phyloP scores from a whole-genome alignment of 2,888 invertebrate genomes.

The Spilosoma lubricipeda region DNA sequence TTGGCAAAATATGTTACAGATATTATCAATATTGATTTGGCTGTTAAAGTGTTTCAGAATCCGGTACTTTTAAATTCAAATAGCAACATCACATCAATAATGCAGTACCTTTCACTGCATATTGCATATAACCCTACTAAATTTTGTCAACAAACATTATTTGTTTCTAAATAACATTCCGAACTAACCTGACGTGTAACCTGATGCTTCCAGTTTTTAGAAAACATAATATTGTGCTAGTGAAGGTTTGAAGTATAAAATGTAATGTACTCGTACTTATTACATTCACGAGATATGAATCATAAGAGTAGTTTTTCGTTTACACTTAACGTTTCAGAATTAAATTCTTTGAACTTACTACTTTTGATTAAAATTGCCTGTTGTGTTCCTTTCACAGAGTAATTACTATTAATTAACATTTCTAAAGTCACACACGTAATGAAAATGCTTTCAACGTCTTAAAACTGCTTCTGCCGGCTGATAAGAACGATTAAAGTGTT shows the following conservation, averaged over 20 bases:
- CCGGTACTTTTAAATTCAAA: background rate
- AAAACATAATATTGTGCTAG: background rate
- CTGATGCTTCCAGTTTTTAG: background rate
- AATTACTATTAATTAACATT: conserved; percentile 44
- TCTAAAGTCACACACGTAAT: conserved; percentile 29
- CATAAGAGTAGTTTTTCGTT: conserved; percentile 34
- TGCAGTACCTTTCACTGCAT: no score
- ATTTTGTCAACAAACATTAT: background rate
- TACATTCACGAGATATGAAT: conserved; percentile 18
- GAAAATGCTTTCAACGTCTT: conserved; percentile 19
- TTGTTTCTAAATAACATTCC: background rate
- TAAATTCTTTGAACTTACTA: conserved; percentile 21
- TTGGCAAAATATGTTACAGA: conserved; percentile 27
- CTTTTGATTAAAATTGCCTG: conserved; percentile 32
- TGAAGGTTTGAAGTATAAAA: background rate
- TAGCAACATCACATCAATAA: background rate
- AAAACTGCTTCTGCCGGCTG: conserved; percentile 11
- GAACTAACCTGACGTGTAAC: no score
- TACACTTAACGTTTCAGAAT: conserved; percentile 36
- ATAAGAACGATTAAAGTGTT: conserved; percentile 27
- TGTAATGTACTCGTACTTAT: conserved; percentile 7
- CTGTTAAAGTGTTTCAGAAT: conserved; percentile 21
- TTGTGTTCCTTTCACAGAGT: conserved; percentile 12
- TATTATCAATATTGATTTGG: conserved; percentile 28
- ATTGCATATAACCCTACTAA: background rate